A percentile compares a stretch with the other conserved stretches of the same genome.
These are phyloP conservation scores for Drosophila neocordata DNA, from an alignment of 1,140 invertebrate genomes.

Conservation along the genomic window DNA sequence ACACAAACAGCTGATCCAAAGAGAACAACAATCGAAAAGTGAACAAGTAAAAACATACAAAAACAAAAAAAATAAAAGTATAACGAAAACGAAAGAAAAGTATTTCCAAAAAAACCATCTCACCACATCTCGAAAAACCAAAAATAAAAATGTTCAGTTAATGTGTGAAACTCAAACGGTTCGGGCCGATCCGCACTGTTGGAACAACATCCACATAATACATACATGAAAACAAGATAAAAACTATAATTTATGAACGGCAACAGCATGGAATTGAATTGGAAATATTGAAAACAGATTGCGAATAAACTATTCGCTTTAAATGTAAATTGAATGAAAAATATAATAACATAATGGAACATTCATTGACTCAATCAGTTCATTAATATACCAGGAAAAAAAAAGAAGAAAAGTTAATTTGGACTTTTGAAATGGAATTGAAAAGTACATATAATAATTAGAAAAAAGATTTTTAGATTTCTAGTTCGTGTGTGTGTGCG, in stretches of 20 bases:
- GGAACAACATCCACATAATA: not conserved
- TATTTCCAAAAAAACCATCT: slow-evolving; percentile 8
- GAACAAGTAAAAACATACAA: not conserved
- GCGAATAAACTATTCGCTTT: slow-evolving; percentile 17
- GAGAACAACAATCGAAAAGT: slow-evolving; percentile 9
- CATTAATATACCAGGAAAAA: slow-evolving; percentile 36
- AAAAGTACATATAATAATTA: slow-evolving; percentile 17
- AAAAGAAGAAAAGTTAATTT: slow-evolving; percentile 24
- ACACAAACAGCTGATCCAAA: slow-evolving; percentile 2
- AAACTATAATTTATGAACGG: slow-evolving; percentile 12
- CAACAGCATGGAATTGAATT: slow-evolving; percentile 15
- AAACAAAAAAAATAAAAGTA: too few relatives aligned
- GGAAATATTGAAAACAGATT: slow-evolving; percentile 18
- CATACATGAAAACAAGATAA: slow-evolving; percentile 6
- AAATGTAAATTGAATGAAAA: slow-evolving; percentile 48
- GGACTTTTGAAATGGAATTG: not conserved
- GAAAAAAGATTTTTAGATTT: slow-evolving; percentile 27
- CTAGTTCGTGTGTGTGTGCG: not conserved
- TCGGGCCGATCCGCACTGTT: not conserved
- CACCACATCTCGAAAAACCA: not conserved
- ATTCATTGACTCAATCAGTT: slow-evolving; percentile 36
- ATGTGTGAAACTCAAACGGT: slow-evolving; percentile 4
- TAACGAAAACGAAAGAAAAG: not conserved
- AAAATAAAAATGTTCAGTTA: slow-evolving; percentile 12
- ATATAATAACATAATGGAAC: too few relatives aligned